These are phyloP conservation scores for Megaptera novaeangliae DNA, from an alignment of 2,113 vertebrate species.

Conservation along the genomic window DNA sequence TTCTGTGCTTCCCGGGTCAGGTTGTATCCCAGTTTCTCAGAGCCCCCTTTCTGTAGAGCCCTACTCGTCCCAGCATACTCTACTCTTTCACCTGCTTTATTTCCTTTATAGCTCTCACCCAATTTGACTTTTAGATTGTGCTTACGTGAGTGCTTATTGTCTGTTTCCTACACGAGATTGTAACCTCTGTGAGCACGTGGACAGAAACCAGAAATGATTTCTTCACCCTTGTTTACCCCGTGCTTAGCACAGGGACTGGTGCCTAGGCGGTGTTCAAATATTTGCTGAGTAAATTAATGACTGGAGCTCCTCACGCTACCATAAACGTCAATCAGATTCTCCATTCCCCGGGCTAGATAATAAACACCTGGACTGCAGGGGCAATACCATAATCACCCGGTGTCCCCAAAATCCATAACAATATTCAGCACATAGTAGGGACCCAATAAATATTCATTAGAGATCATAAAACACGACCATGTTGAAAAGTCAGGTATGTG, in stretches of 20 bases:
- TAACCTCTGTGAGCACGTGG: not conserved
- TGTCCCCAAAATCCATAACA: not conserved
- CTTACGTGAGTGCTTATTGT: not conserved
- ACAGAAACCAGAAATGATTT: not conserved
- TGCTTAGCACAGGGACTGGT: not conserved
- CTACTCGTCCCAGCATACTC: not conserved
- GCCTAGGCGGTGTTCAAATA: not conserved
- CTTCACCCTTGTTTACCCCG: not conserved
- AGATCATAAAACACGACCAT: not conserved
- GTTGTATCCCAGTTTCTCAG: not conserved
- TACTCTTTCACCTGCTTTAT: not conserved
- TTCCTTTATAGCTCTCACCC: not conserved
- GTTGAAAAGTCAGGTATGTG: not conserved
- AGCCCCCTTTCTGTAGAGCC: not conserved
- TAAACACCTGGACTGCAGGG: not conserved
- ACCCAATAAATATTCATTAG: not conserved
- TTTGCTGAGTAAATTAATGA: not conserved
- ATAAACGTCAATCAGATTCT: not conserved
- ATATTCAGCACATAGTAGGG: not conserved
- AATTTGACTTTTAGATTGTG: not conserved
- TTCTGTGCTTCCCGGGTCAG: not conserved
- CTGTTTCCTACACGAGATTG: not conserved
- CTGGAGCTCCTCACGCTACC: not conserved
- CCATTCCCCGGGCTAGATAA: not conserved
- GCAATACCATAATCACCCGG: not conserved